phyloP scores from a whole-genome alignment of 2,888 invertebrate genomes.

The Hesperia comma region DNA sequence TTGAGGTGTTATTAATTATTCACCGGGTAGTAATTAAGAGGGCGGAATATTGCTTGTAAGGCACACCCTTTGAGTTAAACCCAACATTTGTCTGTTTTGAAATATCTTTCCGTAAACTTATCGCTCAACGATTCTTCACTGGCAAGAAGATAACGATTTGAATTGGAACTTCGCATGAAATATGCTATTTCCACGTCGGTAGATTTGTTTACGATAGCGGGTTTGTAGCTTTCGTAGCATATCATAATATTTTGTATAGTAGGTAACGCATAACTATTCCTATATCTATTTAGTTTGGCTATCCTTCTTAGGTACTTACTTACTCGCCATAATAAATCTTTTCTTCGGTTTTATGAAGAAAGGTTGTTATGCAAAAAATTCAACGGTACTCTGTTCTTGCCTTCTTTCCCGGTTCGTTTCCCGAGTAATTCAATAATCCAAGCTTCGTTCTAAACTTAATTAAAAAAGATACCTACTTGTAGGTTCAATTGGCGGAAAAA shows the following conservation, averaged over 20 bases:
- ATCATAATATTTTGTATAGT: too few relatives aligned
- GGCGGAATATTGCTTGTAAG: conserved; percentile 70
- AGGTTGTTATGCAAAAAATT: neutral
- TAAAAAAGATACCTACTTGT: too few relatives aligned
- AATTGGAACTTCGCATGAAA: conserved; percentile 25
- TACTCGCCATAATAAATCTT: too few relatives aligned
- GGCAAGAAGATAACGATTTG: conserved; percentile 5
- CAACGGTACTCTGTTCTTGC: neutral
- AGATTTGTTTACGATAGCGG: conserved; percentile 6
- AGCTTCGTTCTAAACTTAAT: neutral
- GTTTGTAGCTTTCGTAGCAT: neutral
- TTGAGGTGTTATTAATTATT: conserved; percentile 80
- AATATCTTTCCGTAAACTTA: conserved; percentile 51
- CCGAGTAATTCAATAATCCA: neutral
- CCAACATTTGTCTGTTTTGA: conserved; percentile 49
- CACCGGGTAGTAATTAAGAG: conserved; percentile 73
- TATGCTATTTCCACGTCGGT: conserved; percentile 38
- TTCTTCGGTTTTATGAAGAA: too few relatives aligned
- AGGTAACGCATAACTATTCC: neutral
- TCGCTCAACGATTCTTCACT: conserved; percentile 56
- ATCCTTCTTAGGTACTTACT: neutral
- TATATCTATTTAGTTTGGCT: neutral
- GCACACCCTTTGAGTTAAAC: conserved; percentile 66
- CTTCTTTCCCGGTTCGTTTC: neutral
- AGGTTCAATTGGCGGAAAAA: too few relatives aligned